A percentile compares a stretch with the other conserved stretches of the same genome.
Evolutionary conservation across 2,113 vertebrate species (phyloP).

Genomic region (Argyrosomus japonicus): DNA sequence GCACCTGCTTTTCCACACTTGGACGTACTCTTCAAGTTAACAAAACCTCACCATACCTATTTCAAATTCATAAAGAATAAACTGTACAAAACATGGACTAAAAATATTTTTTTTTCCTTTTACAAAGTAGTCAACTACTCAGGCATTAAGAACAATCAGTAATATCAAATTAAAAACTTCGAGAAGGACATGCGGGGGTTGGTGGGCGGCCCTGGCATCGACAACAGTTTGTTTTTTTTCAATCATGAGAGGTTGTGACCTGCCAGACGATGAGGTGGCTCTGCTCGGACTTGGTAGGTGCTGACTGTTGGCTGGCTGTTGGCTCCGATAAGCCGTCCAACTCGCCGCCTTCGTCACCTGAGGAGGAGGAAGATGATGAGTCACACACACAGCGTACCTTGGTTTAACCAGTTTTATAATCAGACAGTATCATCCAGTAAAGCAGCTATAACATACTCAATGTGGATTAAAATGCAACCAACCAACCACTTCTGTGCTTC

Average conservation of each 20-base stretch:
- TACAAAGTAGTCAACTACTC: constrained; percentile 69
- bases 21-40: constrained; percentile 60
- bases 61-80: constrained; percentile 61
- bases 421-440: neutral
- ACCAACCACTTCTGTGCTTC: neutral
- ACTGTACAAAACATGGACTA: constrained; percentile 78
- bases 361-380: constrained; percentile 35
- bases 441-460: neutral
- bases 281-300: constrained; percentile 92
- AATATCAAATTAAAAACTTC: constrained; percentile 66
- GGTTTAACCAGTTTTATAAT: neutral
- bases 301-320: constrained; percentile 83
- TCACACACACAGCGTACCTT: neutral
- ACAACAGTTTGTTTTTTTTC: constrained; percentile 71
- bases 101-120: constrained; percentile 71
- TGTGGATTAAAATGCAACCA: neutral
- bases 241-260: constrained; percentile 90
- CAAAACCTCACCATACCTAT: constrained; percentile 21
- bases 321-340: constrained; percentile 88
- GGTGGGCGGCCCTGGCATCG: constrained; percentile 47
- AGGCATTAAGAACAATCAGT: constrained; percentile 64
- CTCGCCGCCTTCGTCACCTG: constrained; percentile 95
- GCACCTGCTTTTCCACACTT: constrained; percentile 50
- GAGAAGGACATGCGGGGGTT: constrained; percentile 66
- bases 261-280: constrained; percentile 99